Base-by-base conservation (phyloP, 1,140 invertebrate genomes). In the Sitophilus oryzae region DNA sequence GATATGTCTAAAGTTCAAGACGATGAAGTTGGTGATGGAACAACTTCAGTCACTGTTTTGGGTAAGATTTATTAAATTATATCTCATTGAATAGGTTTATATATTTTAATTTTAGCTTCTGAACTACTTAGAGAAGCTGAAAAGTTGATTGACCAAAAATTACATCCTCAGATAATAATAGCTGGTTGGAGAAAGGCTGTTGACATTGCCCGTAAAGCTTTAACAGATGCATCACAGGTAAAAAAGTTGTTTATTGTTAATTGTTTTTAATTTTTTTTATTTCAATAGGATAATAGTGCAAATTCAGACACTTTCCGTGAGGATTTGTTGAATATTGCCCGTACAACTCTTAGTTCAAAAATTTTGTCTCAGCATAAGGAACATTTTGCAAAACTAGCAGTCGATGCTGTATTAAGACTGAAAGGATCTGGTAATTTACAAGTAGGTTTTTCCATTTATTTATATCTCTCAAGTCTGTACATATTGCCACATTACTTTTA, bases 21-120 rank as follows among this genome's bases (percentile, higher is more conserved):
- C 78, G 93, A 96, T 74, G 97, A 99, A 83, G 96, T 99, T 64
- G 97, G 97, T 45, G 97, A 99, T 83, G 97, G 96, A 21, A 99
- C 97, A 35, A 99, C 97, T 25, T 98, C 95, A 15, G 97, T 99
- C 0, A 95, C 95, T 48, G 96, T 99, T 16, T 75, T 99, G 47
- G 83, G 84, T 86, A 76, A 59, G 61, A 5, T 21, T 45, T 45
- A 25, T 11, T 25, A 14, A 25, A 45, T 45, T 19, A 10, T 21
- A 21, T 45, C 6, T 45, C 25, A 5, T 45, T 15, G 5, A 6
- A 45, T 25, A 11, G 15, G 4, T 62, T 4, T 60, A 84, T n/a
- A n/a, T n/a, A 30, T 11, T 5, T 11, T 6, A 6, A 30, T 30
- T 30, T 30, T 30, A 30, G 96, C 96, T 66, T 84, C 94, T 59